Evolutionary conservation across 1,140 invertebrate genomes (phyloP), one percentile per base, ranked within the genome.

Genomic region (Palaemon carinicauda): DNA sequence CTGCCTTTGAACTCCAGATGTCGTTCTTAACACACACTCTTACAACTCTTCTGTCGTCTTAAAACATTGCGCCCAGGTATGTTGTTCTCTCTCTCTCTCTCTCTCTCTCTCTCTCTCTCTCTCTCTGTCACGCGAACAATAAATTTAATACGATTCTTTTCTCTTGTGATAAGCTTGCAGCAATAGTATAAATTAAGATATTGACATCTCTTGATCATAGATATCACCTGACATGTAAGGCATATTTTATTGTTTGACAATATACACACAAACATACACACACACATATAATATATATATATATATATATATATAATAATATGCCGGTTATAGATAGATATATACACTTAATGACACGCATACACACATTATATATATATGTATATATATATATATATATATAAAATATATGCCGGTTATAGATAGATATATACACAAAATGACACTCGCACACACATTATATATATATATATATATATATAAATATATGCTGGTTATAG

Each of bases 1-100:
- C 78, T 33, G 54, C 29, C 65, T 80, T 80, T 80, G 41, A 80
- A 54, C 78, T 80, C 56, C 78, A 56, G 77, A 80, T 80, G 77
- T 80, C 52, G 77, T 56, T 56, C 10, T 56, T 56, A 15, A 31
- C 77, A 53, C 52, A 78, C 50, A 21, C 50, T 41, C 27, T n/a
- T 41, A 74, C 71, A 4, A 27, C 19, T 71, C 69, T 17, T 71
- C 17, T 73, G 15, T 27, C 24, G 15, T 27, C 69, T 21, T 29
- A 33, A 73, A 73, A 73, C 69, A 73, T 19, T 17, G 24, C 24
- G 19, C 24, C 27, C 21, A 50, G 50, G 27, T 74, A 9, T 74
- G 33, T 19, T 74, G 24, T 1, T 79, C 75, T 79, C 75, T 77
- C 74, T 77, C 74, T 77, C 9, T 77, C 74, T 77, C 74, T 77